A percentile compares a stretch with the other conserved stretches of the same genome.
These are phyloP conservation scores for Chiridota heheva DNA, from an alignment of 35 echinoderm and acorn worm genomes.

Conservation along the genomic window DNA sequence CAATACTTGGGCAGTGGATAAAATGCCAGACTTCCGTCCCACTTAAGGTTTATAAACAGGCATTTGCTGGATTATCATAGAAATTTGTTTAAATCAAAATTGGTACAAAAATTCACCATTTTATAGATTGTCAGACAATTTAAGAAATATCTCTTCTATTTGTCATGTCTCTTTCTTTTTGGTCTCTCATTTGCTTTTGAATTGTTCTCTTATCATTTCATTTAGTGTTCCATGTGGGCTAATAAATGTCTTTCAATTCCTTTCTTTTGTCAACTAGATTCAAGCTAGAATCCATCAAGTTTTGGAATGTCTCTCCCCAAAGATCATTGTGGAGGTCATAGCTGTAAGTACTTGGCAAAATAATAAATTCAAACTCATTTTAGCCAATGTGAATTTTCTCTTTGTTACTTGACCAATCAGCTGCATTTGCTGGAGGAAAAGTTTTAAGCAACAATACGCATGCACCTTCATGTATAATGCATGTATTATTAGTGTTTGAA, in stretches of 20 bases:
- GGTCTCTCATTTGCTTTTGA: neutral
- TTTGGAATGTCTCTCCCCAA: constrained; percentile 67
- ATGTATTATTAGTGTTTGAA: neutral
- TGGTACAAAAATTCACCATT: too few species aligned
- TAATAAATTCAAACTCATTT: neutral
- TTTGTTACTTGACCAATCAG: too few species aligned
- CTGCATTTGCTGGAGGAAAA: neutral
- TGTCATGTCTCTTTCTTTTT: neutral
- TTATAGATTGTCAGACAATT: neutral
- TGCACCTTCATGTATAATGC: neutral
- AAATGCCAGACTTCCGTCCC: too few species aligned
- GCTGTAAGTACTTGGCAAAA: constrained; percentile 64
- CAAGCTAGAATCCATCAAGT: constrained; percentile 64
- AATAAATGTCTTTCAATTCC: too few species aligned
- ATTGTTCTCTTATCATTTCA: constrained; percentile 30
- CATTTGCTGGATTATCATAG: too few species aligned
- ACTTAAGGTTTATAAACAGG: too few species aligned
- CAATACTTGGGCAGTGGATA: too few species aligned
- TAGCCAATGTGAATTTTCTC: neutral
- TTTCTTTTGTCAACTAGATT: too few species aligned
- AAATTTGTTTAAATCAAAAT: too few species aligned
- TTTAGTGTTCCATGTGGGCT: too few species aligned
- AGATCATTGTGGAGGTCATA: constrained; percentile 67
- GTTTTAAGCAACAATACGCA: neutral
- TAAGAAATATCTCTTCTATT: neutral